phyloP scores from a whole-genome alignment of 2,888 invertebrate genomes.

The Drosophila algonquin region DNA sequence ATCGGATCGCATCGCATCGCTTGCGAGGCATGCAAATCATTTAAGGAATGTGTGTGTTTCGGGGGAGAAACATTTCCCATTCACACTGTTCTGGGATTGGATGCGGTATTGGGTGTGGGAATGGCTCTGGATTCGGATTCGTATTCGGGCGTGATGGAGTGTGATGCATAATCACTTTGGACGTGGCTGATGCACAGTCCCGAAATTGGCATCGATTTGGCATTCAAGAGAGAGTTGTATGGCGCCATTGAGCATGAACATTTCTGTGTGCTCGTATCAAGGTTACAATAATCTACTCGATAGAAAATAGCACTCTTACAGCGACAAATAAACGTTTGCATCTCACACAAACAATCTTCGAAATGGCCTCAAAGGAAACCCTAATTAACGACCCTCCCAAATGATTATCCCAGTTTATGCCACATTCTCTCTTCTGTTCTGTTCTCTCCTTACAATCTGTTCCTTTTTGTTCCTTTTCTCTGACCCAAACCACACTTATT shows the following conservation, averaged over 20 bases:
- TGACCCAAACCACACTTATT: slow-evolving; percentile 44
- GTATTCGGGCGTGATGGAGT: slow-evolving; percentile 5
- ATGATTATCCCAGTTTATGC: slow-evolving; percentile 22
- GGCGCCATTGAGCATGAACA: slow-evolving; percentile 18
- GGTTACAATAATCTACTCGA: no score
- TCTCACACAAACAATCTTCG: no score
- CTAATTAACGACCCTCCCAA: slow-evolving; percentile 3
- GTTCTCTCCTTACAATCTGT: background rate
- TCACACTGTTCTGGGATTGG: slow-evolving; percentile 50
- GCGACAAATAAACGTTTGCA: background rate
- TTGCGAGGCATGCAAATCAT: slow-evolving; percentile 71
- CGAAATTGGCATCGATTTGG: slow-evolving; percentile 46
- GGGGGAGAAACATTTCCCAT: slow-evolving; percentile 52
- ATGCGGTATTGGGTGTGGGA: slow-evolving; percentile 34
- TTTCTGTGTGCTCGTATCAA: no score
- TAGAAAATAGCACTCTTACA: background rate
- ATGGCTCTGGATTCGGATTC: slow-evolving; percentile 7
- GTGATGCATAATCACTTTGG: slow-evolving; percentile 55
- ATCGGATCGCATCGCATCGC: slow-evolving; percentile 33
- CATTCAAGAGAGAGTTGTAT: background rate
- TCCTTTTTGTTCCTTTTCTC: background rate
- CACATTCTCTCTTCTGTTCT: slow-evolving; percentile 7
- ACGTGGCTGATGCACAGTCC: slow-evolving; percentile 19
- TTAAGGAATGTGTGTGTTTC: slow-evolving; percentile 62
- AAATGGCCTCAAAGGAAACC: background rate